Evolutionary conservation across 2,888 invertebrate genomes (phyloP).

Genomic region (Drosophila paranaensis): DNA sequence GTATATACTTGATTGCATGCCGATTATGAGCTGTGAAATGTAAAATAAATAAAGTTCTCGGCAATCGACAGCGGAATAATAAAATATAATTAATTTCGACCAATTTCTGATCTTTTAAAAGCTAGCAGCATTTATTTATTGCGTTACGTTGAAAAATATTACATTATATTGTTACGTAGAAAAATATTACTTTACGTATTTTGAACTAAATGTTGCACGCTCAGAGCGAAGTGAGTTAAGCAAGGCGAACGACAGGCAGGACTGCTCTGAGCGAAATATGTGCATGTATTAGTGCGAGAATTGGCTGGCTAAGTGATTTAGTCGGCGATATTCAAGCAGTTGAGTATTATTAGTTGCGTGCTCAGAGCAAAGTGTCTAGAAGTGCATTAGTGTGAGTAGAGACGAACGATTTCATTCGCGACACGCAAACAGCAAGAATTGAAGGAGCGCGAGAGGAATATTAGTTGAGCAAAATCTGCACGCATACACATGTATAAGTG

Average conservation of each 20-base stretch:
- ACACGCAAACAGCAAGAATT: neutral
- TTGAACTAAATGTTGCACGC: too few species aligned
- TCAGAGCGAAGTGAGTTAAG: too few species aligned
- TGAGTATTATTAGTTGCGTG: neutral
- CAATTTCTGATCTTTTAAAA: neutral
- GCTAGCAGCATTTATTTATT: neutral
- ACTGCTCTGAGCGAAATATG: neutral
- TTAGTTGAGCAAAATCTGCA: neutral
- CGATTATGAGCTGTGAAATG: constrained; percentile 27
- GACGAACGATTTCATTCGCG: neutral
- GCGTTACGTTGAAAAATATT: too few species aligned
- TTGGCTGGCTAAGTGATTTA: neutral
- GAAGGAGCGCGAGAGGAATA: neutral
- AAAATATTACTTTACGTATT: too few species aligned
- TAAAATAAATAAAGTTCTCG: neutral
- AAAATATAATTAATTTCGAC: neutral
- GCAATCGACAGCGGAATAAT: neutral
- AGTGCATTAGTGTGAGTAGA: neutral
- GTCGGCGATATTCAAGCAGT: neutral
- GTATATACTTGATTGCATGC: constrained; percentile 36
- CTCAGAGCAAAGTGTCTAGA: neutral
- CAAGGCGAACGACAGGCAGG: too few species aligned
- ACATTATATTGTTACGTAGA: too few species aligned
- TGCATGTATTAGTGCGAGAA: neutral
- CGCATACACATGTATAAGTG: neutral